phyloP scores from a whole-genome alignment of 2,797 vertebrate genomes.

The Lutjanus argentimaculatus region DNA sequence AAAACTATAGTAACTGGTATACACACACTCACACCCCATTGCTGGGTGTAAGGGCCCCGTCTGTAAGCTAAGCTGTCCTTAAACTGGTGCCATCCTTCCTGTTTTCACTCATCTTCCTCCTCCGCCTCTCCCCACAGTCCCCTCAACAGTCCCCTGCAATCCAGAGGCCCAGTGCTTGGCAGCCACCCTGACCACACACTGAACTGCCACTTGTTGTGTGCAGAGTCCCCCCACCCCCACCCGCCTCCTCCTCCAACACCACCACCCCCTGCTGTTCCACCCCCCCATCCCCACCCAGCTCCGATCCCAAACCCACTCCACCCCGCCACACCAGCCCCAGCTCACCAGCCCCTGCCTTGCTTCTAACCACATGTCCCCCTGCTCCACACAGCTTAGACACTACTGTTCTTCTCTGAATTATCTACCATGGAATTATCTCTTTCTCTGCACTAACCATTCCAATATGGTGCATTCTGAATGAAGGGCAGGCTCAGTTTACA shows the following conservation, averaged over 20 bases:
- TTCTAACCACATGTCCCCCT: slow-evolving; percentile 74
- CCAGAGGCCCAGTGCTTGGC: slow-evolving; percentile 83
- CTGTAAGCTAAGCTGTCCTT: slow-evolving; percentile 83
- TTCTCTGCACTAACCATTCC: slow-evolving; percentile 66
- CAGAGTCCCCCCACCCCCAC: slow-evolving; percentile 44
- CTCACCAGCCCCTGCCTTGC: slow-evolving; percentile 68
- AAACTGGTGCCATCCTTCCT: slow-evolving; percentile 89
- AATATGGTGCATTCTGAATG: slow-evolving; percentile 59
- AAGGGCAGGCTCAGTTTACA: slow-evolving; percentile 58
- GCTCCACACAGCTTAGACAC: slow-evolving; percentile 68
- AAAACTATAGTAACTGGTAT: too few relatives aligned
- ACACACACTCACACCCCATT: slow-evolving; percentile 35
- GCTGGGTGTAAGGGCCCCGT: slow-evolving; percentile 69
- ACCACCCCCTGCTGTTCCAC: slow-evolving; percentile 43
- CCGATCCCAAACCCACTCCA: slow-evolving; percentile 68
- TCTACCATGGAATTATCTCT: slow-evolving; percentile 71
- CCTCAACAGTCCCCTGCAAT: slow-evolving; percentile 80
- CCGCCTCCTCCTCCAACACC: not conserved
- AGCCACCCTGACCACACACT: slow-evolving; percentile 86
- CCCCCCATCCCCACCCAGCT: slow-evolving; percentile 62
- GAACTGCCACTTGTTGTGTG: slow-evolving; percentile 87
- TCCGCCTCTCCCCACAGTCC: slow-evolving; percentile 66
- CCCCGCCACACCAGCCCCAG: slow-evolving; percentile 52
- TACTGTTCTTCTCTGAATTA: slow-evolving; percentile 72
- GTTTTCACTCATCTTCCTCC: slow-evolving; percentile 85